Evolutionary conservation across 23 tunicate species (phyloP).

Genomic region (Oikopleura albicans): DNA sequence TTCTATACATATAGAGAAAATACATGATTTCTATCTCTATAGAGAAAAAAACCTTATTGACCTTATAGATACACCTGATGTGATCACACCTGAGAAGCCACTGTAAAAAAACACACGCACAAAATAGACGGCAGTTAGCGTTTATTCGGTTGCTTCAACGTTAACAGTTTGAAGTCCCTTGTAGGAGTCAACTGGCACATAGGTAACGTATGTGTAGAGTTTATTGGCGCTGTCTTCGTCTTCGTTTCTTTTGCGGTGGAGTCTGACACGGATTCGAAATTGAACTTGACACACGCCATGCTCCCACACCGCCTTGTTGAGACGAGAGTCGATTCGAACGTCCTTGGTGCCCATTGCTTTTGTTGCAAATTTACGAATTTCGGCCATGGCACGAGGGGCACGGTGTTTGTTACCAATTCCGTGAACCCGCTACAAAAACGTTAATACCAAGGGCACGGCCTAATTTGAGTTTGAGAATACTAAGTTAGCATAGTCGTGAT

Average conservation of each 20-base stretch:
- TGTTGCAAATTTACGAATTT: slow-evolving; percentile 59
- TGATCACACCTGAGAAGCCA: too few relatives aligned
- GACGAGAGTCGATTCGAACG: slow-evolving; percentile 79
- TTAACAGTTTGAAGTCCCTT: slow-evolving; percentile 82
- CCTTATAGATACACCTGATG: too few relatives aligned
- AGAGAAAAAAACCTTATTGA: too few relatives aligned
- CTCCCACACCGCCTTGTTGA: slow-evolving; percentile 90
- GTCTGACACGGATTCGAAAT: slow-evolving; percentile 64
- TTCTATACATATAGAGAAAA: too few relatives aligned
- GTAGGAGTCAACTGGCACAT: slow-evolving; percentile 70
- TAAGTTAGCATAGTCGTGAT: too few relatives aligned
- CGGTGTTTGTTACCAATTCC: slow-evolving; percentile 38
- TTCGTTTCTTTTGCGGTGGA: slow-evolving; percentile 92
- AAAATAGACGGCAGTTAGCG: too few relatives aligned
- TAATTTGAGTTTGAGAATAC: too few relatives aligned
- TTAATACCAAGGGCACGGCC: too few relatives aligned
- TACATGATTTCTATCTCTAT: too few relatives aligned
- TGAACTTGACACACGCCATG: slow-evolving; percentile 88
- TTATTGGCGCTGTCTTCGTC: slow-evolving; percentile 97
- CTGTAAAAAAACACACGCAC: too few relatives aligned
- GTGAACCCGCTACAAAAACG: not conserved
- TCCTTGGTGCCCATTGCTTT: slow-evolving; percentile 84
- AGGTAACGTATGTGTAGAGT: slow-evolving; percentile 79
- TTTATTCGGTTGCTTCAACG: slow-evolving; percentile 97
- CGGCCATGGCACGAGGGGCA: slow-evolving; percentile 87